Evolutionary conservation across 2,797 vertebrate genomes (phyloP).

Genomic region (Muraenolepis orangiensis): DNA sequence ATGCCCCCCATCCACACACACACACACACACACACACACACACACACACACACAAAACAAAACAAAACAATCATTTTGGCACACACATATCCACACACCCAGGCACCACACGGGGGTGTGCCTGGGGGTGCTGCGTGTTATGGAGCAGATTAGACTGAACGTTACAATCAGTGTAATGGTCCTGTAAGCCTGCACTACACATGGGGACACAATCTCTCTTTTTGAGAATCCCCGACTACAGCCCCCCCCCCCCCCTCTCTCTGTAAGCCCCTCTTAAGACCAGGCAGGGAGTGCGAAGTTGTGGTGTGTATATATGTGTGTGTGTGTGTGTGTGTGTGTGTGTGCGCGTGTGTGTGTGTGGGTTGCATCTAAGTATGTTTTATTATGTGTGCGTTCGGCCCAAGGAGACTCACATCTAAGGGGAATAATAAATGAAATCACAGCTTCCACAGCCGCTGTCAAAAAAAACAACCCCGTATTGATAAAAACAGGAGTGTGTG

Average conservation of each 20-base stretch:
- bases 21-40: no score
- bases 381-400: neutral
- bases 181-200: conserved; percentile 65
- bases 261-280: conserved; percentile 66
- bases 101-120: conserved; percentile 34
- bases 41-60: no score
- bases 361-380: neutral
- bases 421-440: neutral
- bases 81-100: conserved; percentile 4
- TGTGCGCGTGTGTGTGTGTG: conserved; percentile 17
- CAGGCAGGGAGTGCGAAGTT: conserved; percentile 58
- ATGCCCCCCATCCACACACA: no score
- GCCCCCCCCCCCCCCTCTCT: no score
- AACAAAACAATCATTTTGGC: neutral
- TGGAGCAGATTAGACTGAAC: conserved; percentile 67
- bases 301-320: conserved; percentile 29
- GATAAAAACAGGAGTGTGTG: conserved; percentile 45
- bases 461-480: neutral
- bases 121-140: conserved; percentile 56
- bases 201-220: conserved; percentile 66
- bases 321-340: conserved; percentile 17
- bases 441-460: neutral
- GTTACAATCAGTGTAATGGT: conserved; percentile 74
- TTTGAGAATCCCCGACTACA: conserved; percentile 55
- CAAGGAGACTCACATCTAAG: neutral